A percentile compares a stretch with the other conserved stretches of the same genome.
These are phyloP conservation scores for Iphiclides podalirius DNA, from an alignment of 2,888 invertebrate genomes.

Conservation along the genomic window DNA sequence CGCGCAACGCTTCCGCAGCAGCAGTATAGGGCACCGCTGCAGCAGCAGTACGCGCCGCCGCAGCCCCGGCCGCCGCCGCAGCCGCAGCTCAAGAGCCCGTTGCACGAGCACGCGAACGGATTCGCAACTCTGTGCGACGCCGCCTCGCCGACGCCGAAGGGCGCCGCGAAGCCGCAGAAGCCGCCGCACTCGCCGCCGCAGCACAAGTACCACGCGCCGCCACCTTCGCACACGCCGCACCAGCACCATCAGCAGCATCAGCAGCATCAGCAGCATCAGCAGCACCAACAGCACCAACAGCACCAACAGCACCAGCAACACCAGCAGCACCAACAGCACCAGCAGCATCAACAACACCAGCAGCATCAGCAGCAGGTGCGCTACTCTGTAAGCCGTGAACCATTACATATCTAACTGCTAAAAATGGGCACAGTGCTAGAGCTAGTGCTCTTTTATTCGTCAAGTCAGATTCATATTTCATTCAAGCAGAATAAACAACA, in stretches of 20 bases:
- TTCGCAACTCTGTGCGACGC: constrained; percentile 82
- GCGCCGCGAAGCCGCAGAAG: constrained; percentile 55
- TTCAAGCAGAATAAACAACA: too few relatives aligned
- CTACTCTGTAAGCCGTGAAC: constrained; percentile 23
- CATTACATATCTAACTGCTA: neutral
- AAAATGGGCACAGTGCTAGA: too few relatives aligned
- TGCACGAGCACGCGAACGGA: constrained; percentile 74
- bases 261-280: constrained; percentile 26
- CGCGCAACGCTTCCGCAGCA: constrained; percentile 55
- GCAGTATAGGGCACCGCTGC: constrained; percentile 69
- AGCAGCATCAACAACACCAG: constrained; percentile 30
- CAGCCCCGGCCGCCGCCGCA: constrained; percentile 56
- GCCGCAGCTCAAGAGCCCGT: constrained; percentile 79
- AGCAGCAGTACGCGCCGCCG: constrained; percentile 70
- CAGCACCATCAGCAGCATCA: constrained; percentile 41
- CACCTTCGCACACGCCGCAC: constrained; percentile 63
- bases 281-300: constrained; percentile 42
- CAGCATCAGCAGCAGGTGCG: constrained; percentile 32
- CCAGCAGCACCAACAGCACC: constrained; percentile 42
- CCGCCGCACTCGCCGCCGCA: constrained; percentile 73
- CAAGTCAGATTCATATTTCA: too few relatives aligned
- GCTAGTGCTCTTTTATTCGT: too few relatives aligned
- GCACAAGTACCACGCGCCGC: constrained; percentile 71
- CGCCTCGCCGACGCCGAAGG: constrained; percentile 76
- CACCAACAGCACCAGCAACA: constrained; percentile 34